These are phyloP conservation scores for Isichthys henryi DNA, from an alignment of 2,113 vertebrate species.

Conservation along the genomic window DNA sequence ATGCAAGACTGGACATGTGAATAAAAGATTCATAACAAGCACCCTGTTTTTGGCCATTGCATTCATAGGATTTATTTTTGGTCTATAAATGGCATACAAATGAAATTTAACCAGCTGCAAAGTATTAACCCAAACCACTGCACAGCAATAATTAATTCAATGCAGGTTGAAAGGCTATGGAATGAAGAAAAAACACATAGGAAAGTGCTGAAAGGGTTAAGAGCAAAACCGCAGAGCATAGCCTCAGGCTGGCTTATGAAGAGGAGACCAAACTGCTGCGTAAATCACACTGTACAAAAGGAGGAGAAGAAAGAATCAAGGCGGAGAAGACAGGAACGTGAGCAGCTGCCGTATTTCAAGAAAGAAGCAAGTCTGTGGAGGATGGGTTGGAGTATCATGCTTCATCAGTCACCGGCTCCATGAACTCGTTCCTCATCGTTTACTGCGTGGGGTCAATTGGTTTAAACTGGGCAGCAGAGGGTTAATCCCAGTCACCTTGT, in stretches of 20 bases:
- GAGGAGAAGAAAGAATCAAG: not conserved
- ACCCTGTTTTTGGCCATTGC: not conserved
- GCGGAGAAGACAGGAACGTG: not conserved
- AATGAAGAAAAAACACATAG: not conserved
- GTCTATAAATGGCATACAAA: not conserved
- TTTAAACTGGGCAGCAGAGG: not conserved
- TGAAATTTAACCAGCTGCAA: not conserved
- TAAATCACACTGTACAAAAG: not conserved
- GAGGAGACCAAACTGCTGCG: not conserved
- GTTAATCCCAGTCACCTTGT: not conserved
- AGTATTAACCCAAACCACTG: not conserved
- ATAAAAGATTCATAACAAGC: not conserved
- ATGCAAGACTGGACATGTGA: not conserved
- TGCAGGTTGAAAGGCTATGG: not conserved
- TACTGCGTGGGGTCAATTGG: not conserved
- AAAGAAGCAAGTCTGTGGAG: not conserved
- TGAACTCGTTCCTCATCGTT: not conserved
- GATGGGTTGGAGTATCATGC: not conserved
- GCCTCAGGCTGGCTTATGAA: not conserved
- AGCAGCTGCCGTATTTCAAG: not conserved
- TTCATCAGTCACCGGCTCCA: not conserved
- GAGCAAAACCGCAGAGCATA: not conserved
- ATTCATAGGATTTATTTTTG: not conserved
- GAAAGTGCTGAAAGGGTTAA: not conserved
- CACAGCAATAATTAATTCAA: not conserved